Conservation (phyloP, 2,888 invertebrate species). For the Diarsia mendica region DNA sequence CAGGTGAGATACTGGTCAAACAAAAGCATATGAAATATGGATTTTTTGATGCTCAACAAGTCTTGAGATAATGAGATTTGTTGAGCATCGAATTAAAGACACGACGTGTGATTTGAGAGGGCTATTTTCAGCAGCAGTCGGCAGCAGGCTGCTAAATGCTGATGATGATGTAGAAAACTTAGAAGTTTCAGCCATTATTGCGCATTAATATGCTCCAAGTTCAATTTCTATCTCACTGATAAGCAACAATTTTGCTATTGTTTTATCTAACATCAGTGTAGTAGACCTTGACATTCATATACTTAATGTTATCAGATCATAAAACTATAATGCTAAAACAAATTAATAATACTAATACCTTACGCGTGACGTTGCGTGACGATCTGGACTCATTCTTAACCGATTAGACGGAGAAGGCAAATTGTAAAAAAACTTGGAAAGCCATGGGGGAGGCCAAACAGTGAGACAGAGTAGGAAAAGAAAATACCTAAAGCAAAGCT, state of each 20-base stretch:
- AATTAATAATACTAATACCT: slow-evolving; percentile 3
- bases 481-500: too few species aligned
- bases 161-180: neutral
- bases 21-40: neutral
- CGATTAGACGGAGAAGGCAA: too few species aligned
- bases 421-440: too few species aligned
- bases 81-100: neutral
- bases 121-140: neutral
- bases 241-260: neutral
- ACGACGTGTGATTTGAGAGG: neutral
- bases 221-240: neutral
- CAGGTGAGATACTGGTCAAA: neutral
- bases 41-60: too few species aligned
- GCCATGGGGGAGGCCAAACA: too few species aligned
- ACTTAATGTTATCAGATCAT: slow-evolving; percentile 8
- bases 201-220: neutral
- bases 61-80: neutral
- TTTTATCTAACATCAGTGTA: neutral
- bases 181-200: neutral
- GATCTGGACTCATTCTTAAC: too few species aligned
- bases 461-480: too few species aligned
- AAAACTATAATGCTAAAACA: slow-evolving; percentile 18
- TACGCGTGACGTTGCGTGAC: neutral
- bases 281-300: slow-evolving; percentile 9
- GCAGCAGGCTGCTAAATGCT: neutral